Base-by-base conservation (phyloP, 1,140 invertebrate genomes). In the Theocolax elegans region DNA sequence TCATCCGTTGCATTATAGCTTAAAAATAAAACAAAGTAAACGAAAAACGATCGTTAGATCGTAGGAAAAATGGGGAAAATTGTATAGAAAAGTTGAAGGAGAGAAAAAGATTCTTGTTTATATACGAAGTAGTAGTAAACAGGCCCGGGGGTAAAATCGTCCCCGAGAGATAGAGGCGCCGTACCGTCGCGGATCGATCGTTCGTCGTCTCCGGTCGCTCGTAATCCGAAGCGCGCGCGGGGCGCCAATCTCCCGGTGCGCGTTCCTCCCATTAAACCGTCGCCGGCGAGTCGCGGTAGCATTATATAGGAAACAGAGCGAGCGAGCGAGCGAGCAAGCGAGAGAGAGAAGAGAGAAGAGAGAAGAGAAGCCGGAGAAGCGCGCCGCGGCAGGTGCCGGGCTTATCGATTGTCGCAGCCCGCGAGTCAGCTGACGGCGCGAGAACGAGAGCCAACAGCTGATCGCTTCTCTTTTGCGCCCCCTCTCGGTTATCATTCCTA, bases 141-240 rank as follows among this genome's bases (percentile, higher is more conserved):
- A n/a, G n/a, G n/a, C n/a, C n/a, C n/a, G n/a, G n/a, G n/a, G n/a
- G n/a, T n/a, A n/a, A n/a, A n/a, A n/a, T n/a, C n/a, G n/a, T n/a
- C n/a, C n/a, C n/a, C n/a, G n/a, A n/a, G n/a, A 48, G 31, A 46
- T 35, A 56, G n/a, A 42, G 13, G 54, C 74, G 67, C 68, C 74
- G 71, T 71, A 68, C 70, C 73, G 23, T 69, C 38, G 38, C 23
- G n/a, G 44, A 74, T 75, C 71, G 74, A 75, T 74, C 70, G 46
- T 23, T 51, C 13, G 9, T 21, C 1, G 13, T 35, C 31, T 35
- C 10, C 10, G 10, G 31, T 6, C 31, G 31, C n/a, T 54, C 15
- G 27, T 9, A 31, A 54, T 54, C 15, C 29, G 27, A 35, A n/a
- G 40, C 19, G 12, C 4, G 2, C 2, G 13, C 17, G 29, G 17